Evolutionary conservation across 2,888 invertebrate species (phyloP), one percentile per base, ranked within the genome.

Genomic region (Timema podura): DNA sequence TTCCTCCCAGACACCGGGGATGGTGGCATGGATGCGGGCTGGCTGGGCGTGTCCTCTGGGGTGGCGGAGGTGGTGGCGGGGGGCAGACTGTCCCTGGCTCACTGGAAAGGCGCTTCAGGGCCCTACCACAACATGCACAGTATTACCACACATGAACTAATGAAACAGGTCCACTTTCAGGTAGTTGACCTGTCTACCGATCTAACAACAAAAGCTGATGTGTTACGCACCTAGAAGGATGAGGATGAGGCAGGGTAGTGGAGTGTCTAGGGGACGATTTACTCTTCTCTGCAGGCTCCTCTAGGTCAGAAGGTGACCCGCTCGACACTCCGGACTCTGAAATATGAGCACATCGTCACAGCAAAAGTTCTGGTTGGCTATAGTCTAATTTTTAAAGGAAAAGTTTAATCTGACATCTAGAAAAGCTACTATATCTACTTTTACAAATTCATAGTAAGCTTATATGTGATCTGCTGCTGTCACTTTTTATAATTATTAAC

Each of bases 61-160:
- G 87, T 0, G 91, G 91, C 0, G 91, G 91, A 0, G 91, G 91
- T 0, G 90, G 91, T 0, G 90, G 89, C 0, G 90, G 75, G 77
- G 85, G 67, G 80, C 79, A 81, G 69, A 82, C 81, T 74, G 83
- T 82, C 13, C 81, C 82, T 5, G 87, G 86, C 64, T 85, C 85
- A 5, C 87, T 87, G n/a, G 84, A 84, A 64, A 85, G 86, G 65
- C 87, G 81, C 76, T 87, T 87, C 73, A 86, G 77, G 49, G 83
- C 76, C 69, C 84, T 79, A 70, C 74, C 76, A 57, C 67, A 67
- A 9, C 45, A 45, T 11, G 15, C 10, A 57, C 54, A 9, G 57
- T 45, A 54, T 51, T 57, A 11, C 10, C 7, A 47, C 46, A 46
- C 30, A 30, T 30, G 30, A 30, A 30, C 30, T 30, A 30, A 30